These are phyloP conservation scores for Frieseomelitta varia DNA, from an alignment of 1,140 invertebrate genomes.

Conservation along the genomic window DNA sequence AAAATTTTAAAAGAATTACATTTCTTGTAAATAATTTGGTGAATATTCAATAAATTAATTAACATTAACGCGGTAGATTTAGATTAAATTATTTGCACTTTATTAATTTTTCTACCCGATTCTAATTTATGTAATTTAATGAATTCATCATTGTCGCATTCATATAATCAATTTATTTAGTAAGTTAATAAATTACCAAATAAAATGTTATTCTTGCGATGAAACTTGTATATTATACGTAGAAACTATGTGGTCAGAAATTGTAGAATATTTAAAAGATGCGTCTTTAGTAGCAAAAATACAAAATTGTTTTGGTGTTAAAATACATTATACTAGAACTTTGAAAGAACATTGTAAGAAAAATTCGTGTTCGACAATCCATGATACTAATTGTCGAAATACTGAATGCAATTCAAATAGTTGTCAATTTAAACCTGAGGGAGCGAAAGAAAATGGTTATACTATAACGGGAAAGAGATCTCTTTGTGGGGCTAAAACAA, in stretches of 20 bases:
- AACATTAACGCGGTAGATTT: neutral
- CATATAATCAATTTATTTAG: too few relatives aligned
- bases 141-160: neutral
- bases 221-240: neutral
- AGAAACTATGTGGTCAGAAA: conserved; percentile 71
- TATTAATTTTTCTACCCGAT: neutral
- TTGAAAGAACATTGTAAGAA: conserved; percentile 70
- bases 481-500: conserved; percentile 32
- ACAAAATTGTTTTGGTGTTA: conserved; percentile 88
- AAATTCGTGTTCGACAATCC: conserved; percentile 67
- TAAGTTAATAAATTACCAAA: neutral
- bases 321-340: conserved; percentile 77
- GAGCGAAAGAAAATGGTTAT: conserved; percentile 58
- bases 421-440: neutral
- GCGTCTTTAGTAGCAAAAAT: conserved; percentile 87
- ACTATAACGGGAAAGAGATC: neutral
- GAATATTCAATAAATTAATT: conserved; percentile 9
- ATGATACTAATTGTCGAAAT: conserved; percentile 62
- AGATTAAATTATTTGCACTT: neutral
- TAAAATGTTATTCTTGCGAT: conserved; percentile 23
- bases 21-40: neutral
- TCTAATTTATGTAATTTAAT: neutral
- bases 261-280: conserved; percentile 86
- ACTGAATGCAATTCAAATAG: conserved; percentile 67
- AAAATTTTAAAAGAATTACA: neutral